These are phyloP conservation scores for Girardinichthys multiradiatus DNA, from an alignment of 2,113 vertebrate genomes.

Conservation along the genomic window DNA sequence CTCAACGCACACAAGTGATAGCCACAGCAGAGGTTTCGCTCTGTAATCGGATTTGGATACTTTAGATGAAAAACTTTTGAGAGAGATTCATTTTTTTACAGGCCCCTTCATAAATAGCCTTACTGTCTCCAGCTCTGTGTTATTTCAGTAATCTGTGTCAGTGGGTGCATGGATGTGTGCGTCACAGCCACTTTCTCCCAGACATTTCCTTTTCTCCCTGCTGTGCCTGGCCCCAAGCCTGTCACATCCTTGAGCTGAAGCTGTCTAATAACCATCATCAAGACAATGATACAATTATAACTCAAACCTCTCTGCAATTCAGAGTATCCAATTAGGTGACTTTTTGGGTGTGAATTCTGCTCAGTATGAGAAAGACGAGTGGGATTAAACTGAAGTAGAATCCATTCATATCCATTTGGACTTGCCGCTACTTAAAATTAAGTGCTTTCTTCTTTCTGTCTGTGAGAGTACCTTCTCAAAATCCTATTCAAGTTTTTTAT, in stretches of 20 bases:
- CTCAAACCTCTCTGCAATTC: conserved; percentile 48
- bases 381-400: conserved; percentile 2
- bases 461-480: background rate
- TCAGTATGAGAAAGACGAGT: conserved; percentile 20
- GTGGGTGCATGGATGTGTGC: conserved; percentile 11
- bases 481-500: background rate
- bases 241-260: conserved; percentile 44
- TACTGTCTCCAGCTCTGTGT: conserved; percentile 21
- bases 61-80: conserved; percentile 39
- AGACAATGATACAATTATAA: conserved; percentile 64
- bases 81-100: conserved; percentile 11
- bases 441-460: background rate
- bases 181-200: conserved; percentile 27
- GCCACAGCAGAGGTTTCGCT: conserved; percentile 16
- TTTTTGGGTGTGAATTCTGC: conserved; percentile 16
- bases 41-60: conserved; percentile 43
- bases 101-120: conserved; percentile 24
- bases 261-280: conserved; percentile 63
- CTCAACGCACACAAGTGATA: conserved; percentile 34
- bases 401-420: conserved; percentile 5
- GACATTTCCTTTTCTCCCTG: conserved; percentile 25
- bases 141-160: conserved; percentile 9
- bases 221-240: conserved; percentile 42
- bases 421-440: conserved; percentile 4
- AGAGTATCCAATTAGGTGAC: conserved; percentile 56